These are phyloP conservation scores for Lethrus apterus DNA, from an alignment of 1,140 invertebrate genomes.

Conservation along the genomic window DNA sequence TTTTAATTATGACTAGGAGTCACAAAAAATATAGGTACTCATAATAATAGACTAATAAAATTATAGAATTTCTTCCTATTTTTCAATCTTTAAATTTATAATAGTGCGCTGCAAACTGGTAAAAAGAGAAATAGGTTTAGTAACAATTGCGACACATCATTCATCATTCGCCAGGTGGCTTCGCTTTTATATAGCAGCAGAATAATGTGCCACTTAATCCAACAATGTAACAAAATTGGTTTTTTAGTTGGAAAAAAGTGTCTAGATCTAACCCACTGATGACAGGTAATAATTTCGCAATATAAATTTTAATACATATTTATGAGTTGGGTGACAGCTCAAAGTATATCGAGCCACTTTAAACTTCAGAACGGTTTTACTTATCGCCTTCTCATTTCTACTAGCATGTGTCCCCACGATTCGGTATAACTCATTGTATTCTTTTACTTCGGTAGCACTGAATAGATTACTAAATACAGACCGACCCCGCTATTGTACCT, in stretches of 20 bases:
- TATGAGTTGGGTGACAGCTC: conserved; percentile 22
- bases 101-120: too few species aligned
- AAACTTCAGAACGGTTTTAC: conserved; percentile 15
- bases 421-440: conserved; percentile 16
- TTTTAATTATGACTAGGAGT: too few species aligned
- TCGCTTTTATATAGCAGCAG: neutral
- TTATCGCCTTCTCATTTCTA: conserved; percentile 7
- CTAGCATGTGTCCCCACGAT: neutral
- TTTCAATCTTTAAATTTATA: too few species aligned
- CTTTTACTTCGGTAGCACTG: conserved; percentile 12
- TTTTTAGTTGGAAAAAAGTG: conserved; percentile 11
- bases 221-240: conserved; percentile 2
- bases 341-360: conserved; percentile 19
- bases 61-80: too few species aligned
- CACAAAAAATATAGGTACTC: too few species aligned
- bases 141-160: too few species aligned
- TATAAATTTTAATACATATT: conserved; percentile 27
- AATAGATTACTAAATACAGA: conserved; percentile 23
- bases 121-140: too few species aligned
- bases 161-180: conserved; percentile 11
- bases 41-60: too few species aligned
- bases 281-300: conserved; percentile 21
- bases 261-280: conserved; percentile 6
- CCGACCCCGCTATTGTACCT: conserved; percentile 21
- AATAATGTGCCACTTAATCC: conserved; percentile 10